Conservation (phyloP, 2,113 vertebrate species). For the Ceyx margarethae region DNA sequence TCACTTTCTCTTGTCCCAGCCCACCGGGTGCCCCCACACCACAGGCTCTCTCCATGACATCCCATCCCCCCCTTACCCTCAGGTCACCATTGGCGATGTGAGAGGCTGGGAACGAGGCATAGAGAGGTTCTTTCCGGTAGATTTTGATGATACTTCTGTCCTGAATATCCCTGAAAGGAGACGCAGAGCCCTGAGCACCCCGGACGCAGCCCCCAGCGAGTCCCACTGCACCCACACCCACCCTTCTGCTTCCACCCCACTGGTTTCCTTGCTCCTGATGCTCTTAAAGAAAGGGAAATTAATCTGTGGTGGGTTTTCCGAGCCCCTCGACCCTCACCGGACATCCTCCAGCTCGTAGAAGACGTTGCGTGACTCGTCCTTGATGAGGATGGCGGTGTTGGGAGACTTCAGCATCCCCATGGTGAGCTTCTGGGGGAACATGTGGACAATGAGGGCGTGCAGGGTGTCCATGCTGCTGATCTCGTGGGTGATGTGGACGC, state of each 20-base stretch:
- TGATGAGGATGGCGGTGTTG: conserved; percentile 98
- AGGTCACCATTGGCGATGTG: conserved; percentile 97
- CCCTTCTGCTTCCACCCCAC: not conserved
- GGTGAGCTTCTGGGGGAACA: conserved; percentile 99
- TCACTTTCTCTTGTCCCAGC: not conserved
- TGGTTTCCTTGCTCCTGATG: accelerated
- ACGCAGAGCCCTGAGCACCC: not conserved
- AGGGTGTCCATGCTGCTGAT: conserved; percentile 97
- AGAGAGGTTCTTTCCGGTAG: conserved; percentile 95
- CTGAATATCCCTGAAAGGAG: conserved; percentile 86
- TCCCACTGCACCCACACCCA: accelerated
- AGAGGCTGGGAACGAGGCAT: conserved; percentile 90
- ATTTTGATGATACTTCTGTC: conserved; percentile 99
- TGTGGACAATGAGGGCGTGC: conserved; percentile 97
- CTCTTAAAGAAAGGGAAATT: not conserved
- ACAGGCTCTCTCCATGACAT: not conserved
- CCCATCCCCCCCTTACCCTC: conserved; percentile 78
- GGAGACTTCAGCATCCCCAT: conserved; percentile 97
- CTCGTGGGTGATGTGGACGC: conserved; percentile 98
- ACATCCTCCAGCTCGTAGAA: conserved; percentile 99
- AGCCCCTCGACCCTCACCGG: conserved; percentile 50
- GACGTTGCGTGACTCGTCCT: conserved; percentile 95
- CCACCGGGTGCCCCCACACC: accelerated
- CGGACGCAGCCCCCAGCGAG: not conserved
- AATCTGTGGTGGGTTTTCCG: not conserved